Evolutionary conservation across 2,113 vertebrate species (phyloP).

Genomic region (Pagrus major): DNA sequence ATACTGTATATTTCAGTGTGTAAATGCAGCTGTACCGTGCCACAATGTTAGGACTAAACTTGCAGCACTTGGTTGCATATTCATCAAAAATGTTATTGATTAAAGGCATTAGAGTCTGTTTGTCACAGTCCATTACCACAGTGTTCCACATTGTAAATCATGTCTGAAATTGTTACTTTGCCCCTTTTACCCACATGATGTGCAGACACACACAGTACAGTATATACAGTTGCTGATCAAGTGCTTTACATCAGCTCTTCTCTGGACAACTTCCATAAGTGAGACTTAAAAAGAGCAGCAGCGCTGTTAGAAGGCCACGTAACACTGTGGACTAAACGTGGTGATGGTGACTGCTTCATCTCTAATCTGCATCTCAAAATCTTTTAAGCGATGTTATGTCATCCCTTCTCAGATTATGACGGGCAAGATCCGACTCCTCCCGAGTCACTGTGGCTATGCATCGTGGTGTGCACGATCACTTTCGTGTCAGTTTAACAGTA

Average conservation of each 20-base stretch:
- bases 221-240: background rate
- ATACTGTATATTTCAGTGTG: background rate
- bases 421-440: background rate
- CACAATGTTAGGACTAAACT: background rate
- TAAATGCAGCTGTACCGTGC: background rate
- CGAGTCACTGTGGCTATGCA: constrained; percentile 9
- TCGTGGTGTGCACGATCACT: background rate
- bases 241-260: background rate
- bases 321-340: constrained; percentile 19
- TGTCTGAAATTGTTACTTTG: background rate
- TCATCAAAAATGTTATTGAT: background rate
- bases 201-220: background rate
- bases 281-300: constrained; percentile 33
- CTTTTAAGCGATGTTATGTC: constrained; percentile 67
- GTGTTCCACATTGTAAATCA: background rate
- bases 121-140: background rate
- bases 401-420: constrained; percentile 47
- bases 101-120: background rate
- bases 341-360: constrained; percentile 28
- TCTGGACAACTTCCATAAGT: background rate
- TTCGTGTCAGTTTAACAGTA: background rate
- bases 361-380: constrained; percentile 57
- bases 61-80: background rate
- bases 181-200: background rate
- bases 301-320: background rate